phyloP scores from a whole-genome alignment of 2,888 invertebrate species.

The Plagiodera versicolora region DNA sequence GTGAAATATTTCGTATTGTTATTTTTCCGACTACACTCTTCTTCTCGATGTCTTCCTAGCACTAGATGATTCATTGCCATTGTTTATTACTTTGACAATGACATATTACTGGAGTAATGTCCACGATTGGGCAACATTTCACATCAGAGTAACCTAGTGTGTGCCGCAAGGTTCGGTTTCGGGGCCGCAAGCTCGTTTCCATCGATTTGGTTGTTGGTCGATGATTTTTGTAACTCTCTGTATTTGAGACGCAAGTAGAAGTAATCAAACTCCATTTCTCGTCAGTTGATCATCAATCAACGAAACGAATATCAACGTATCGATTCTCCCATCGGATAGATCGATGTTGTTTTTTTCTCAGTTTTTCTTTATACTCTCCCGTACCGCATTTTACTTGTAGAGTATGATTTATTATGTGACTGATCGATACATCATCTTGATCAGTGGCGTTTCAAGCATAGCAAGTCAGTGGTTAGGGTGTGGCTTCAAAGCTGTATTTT shows the following conservation, averaged over 20 bases:
- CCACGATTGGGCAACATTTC: too few species aligned
- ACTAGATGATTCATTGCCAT: slow-evolving; percentile 30
- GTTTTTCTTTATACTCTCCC: slow-evolving; percentile 32
- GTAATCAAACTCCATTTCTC: slow-evolving; percentile 40
- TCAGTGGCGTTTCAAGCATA: background rate
- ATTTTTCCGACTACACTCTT: slow-evolving; percentile 22
- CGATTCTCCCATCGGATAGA: slow-evolving; percentile 36
- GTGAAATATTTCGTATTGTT: slow-evolving; percentile 43
- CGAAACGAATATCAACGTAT: slow-evolving; percentile 45
- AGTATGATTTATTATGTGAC: slow-evolving; percentile 37
- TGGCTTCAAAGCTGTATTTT: too few species aligned
- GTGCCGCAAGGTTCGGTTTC: too few species aligned
- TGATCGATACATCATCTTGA: slow-evolving; percentile 33
- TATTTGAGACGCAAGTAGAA: slow-evolving; percentile 6
- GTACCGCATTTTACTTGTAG: slow-evolving; percentile 33
- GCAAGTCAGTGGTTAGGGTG: too few species aligned
- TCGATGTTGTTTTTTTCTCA: slow-evolving; percentile 19
- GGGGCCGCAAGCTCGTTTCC: too few species aligned
- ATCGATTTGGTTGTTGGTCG: too few species aligned
- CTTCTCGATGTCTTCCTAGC: slow-evolving; percentile 9
- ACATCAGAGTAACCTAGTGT: too few species aligned
- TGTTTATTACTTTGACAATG: slow-evolving; percentile 24
- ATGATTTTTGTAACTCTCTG: background rate
- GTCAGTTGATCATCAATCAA: slow-evolving; percentile 47
- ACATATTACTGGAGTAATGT: background rate